Evolutionary conservation across 64 coral and sea anemone species (phyloP), one percentile per base, ranked within the genome.

Genomic region (Trachythela sp.): DNA sequence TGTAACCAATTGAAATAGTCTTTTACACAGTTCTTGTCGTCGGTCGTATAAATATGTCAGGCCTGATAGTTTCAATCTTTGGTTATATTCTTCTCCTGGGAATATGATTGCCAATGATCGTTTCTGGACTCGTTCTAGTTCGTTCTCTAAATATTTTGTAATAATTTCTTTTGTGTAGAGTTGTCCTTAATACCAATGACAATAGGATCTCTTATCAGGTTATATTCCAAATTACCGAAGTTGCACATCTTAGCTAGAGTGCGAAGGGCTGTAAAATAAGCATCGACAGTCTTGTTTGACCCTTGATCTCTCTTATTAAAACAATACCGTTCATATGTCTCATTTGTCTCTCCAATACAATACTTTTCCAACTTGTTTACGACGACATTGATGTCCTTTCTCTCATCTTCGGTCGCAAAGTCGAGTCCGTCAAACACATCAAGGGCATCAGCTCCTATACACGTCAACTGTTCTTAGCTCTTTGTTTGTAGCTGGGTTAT

Each of bases 181-280:
- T 92, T 70, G 30, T 92, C 91, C 33, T 24, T 27, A 18, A 92
- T 92, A 20, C 91, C 52, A 22, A 92, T 60, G 22, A 92, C 54
- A 35, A 88, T 84, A 36, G 50, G 87, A 41, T 92, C 86, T 8
- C 85, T 52, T 30, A 92, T 58, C 27, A 88, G 37, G 71, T 59
- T 54, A 75, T 91, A 58, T 9, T 48, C 84, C 17, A 85, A 48
- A 3, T 85, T 17, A 48, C 88, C 88, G 50, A 77, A 83, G 22
- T 89, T 89, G 48, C 54, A 85, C 38, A 36, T 91, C 42, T 85
- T 84, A 0, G 89, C 83, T 7, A 90, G 52, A 31, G 37, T 60
- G n/a, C 84, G 37, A 32, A 91, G 89, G 15, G 83, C 39, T 24
- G 90, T 67, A 24, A 85, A 68, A 50, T 92, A 88, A 24, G 70